These are phyloP conservation scores for Hirtodrosophila histrioides DNA, from an alignment of 2,888 invertebrate genomes.

Conservation along the genomic window DNA sequence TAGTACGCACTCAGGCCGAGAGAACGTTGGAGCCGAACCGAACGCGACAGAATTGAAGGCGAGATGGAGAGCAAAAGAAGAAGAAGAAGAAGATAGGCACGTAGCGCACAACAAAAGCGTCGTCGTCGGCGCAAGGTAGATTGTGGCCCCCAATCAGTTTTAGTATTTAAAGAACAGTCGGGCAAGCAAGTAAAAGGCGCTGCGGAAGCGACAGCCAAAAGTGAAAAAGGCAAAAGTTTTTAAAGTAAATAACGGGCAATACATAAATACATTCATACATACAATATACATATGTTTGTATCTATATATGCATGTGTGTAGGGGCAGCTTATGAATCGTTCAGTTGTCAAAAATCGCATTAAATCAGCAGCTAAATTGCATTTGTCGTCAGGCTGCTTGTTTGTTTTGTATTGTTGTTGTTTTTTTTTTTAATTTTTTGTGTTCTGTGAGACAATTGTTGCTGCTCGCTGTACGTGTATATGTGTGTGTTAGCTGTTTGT, in stretches of 20 bases:
- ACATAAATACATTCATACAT: slow-evolving; percentile 18
- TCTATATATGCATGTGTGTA: slow-evolving; percentile 6
- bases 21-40: slow-evolving; percentile 30
- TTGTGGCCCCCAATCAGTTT: slow-evolving; percentile 66
- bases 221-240: slow-evolving; percentile 53
- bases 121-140: slow-evolving; percentile 58
- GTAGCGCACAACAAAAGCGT: slow-evolving; percentile 54
- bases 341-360: slow-evolving; percentile 38
- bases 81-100: slow-evolving; percentile 54
- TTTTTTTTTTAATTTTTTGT: slow-evolving; percentile 25
- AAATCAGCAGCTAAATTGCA: slow-evolving; percentile 42
- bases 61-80: slow-evolving; percentile 45
- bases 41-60: slow-evolving; percentile 45
- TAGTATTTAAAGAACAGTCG: slow-evolving; percentile 80
- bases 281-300: slow-evolving; percentile 12
- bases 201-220: slow-evolving; percentile 46
- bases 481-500: slow-evolving; percentile 33
- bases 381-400: slow-evolving; percentile 41
- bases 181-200: slow-evolving; percentile 77
- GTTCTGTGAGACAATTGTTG: slow-evolving; percentile 50
- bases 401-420: slow-evolving; percentile 39
- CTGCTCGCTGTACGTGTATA: slow-evolving; percentile 20
- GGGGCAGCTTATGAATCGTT: slow-evolving; percentile 39
- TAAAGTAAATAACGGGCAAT: slow-evolving; percentile 66
- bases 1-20: slow-evolving; percentile 11